A percentile compares a stretch with the other conserved stretches of the same genome.
Evolutionary conservation across 2,113 vertebrate genomes (phyloP).

Genomic region (Scytalopus superciliaris): DNA sequence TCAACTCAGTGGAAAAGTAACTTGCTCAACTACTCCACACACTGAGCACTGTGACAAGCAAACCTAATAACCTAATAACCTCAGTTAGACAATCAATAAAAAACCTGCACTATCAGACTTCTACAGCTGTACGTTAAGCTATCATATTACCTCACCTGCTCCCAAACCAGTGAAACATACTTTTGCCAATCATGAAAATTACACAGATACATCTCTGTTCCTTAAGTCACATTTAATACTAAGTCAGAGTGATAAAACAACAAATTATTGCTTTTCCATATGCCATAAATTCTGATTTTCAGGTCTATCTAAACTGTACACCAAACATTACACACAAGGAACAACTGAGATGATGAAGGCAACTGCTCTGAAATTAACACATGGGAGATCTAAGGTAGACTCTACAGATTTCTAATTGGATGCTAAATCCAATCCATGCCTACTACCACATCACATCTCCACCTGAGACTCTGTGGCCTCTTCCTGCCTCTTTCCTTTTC

Average conservation of each 20-base stretch:
- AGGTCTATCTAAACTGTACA: background rate
- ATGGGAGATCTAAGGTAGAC: background rate
- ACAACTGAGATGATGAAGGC: fast-evolving
- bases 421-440: background rate
- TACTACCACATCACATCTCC: background rate
- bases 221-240: background rate
- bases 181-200: conserved; percentile 59
- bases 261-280: background rate
- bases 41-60: conserved; percentile 66
- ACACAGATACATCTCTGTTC: background rate
- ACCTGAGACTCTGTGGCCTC: fast-evolving
- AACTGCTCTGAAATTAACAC: background rate
- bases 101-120: conserved; percentile 73
- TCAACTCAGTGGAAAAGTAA: conserved; percentile 67
- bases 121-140: conserved; percentile 71
- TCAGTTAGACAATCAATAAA: conserved; percentile 75
- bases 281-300: conserved; percentile 7
- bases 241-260: conserved; percentile 5
- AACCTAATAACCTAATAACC: no score
- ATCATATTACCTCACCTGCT: conserved; percentile 56
- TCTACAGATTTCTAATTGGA: background rate
- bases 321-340: background rate
- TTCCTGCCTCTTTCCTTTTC: background rate
- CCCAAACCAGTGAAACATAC: conserved; percentile 37
- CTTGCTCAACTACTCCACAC: conserved; percentile 70